Evolutionary conservation across 1,140 invertebrate species (phyloP).

Genomic region (Ylistrum balloti): DNA sequence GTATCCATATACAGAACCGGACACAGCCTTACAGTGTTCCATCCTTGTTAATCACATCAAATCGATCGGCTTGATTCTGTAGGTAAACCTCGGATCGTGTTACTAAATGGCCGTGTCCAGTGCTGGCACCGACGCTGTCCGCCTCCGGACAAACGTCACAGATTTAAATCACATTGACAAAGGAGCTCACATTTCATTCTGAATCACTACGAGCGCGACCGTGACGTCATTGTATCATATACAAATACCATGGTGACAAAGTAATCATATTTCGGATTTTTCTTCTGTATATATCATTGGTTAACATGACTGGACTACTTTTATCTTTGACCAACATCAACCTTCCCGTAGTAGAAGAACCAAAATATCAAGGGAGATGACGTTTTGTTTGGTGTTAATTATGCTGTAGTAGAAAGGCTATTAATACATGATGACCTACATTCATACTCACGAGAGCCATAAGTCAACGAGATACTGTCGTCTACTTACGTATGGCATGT

Average conservation of each 20-base stretch:
- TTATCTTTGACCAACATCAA: too few species aligned
- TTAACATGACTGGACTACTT: too few species aligned
- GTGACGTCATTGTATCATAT: background rate
- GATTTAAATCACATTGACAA: background rate
- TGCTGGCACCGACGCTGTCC: background rate
- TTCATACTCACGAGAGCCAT: too few species aligned
- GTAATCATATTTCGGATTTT: too few species aligned
- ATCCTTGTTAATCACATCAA: background rate
- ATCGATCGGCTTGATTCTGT: background rate
- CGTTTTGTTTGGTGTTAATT: too few species aligned
- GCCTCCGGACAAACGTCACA: background rate
- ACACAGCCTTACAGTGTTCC: background rate
- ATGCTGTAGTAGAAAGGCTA: too few species aligned
- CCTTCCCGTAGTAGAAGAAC: too few species aligned
- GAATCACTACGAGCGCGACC: background rate
- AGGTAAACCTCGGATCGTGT: background rate
- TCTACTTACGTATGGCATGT: too few species aligned
- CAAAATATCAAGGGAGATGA: too few species aligned
- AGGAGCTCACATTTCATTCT: background rate
- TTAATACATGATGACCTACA: too few species aligned
- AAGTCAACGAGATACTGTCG: too few species aligned
- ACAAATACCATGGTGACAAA: background rate
- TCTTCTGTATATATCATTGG: too few species aligned
- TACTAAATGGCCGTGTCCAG: background rate
- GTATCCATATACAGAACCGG: conserved; percentile 19